Conservation (phyloP, 2,113 vertebrate genomes). For the Cavia aperea region DNA sequence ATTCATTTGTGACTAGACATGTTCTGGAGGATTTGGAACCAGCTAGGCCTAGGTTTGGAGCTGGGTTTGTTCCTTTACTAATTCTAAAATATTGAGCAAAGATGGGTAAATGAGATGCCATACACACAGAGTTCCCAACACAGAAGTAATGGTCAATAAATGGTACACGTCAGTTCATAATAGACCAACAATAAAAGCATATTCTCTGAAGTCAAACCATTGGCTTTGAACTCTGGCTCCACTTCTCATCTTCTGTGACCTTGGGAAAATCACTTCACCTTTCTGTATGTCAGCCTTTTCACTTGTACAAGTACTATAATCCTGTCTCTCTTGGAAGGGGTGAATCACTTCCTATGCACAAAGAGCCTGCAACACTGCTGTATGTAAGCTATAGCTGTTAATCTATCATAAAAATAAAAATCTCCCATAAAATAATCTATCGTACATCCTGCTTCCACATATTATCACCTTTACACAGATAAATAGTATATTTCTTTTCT, state of each 20-base stretch:
- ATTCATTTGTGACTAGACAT: not conserved
- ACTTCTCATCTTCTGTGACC: not conserved
- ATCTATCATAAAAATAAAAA: not conserved
- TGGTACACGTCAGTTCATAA: not conserved
- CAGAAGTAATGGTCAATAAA: not conserved
- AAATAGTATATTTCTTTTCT: not conserved
- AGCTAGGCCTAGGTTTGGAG: not conserved
- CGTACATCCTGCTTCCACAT: not conserved
- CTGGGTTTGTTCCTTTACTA: not conserved
- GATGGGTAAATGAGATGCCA: not conserved
- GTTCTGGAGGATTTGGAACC: not conserved
- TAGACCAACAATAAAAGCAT: not conserved
- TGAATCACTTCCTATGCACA: not conserved
- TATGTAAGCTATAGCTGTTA: not conserved
- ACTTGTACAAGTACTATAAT: not conserved
- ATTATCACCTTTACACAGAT: not conserved
- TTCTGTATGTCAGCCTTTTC: not conserved
- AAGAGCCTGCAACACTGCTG: not conserved
- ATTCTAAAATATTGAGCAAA: not conserved
- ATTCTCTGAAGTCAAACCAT: not conserved
- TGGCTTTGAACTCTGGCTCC: not conserved
- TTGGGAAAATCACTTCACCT: not conserved
- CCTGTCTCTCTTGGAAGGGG: not conserved
- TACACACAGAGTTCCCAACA: not conserved
- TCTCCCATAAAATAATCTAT: not conserved